Evolutionary conservation across 2,113 vertebrate genomes (phyloP).

Genomic region (Seriola quinqueradiata): DNA sequence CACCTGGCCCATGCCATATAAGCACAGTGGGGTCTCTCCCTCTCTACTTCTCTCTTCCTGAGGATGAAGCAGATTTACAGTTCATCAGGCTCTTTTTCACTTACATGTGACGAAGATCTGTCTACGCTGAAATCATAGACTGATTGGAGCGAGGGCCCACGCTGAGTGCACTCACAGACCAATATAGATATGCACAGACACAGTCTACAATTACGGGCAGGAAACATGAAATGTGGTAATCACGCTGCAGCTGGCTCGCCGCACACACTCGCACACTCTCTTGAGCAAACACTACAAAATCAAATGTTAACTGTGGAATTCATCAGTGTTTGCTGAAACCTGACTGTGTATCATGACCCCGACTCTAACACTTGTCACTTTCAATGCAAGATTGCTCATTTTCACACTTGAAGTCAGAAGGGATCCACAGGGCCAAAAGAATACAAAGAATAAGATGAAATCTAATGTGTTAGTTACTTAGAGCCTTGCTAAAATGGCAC

Average conservation of each 20-base stretch:
- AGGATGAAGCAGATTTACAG: slow-evolving; percentile 54
- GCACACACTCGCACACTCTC: slow-evolving; percentile 26
- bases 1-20: slow-evolving; percentile 72
- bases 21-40: slow-evolving; percentile 68
- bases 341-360: slow-evolving; percentile 21
- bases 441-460: neutral
- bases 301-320: slow-evolving; percentile 34
- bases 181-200: slow-evolving; percentile 69
- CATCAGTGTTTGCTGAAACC: neutral
- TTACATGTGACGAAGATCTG: slow-evolving; percentile 63
- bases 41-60: slow-evolving; percentile 53
- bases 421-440: neutral
- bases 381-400: neutral
- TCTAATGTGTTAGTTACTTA: neutral
- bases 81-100: slow-evolving; percentile 75
- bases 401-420: neutral
- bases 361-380: neutral
- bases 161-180: slow-evolving; percentile 66
- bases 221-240: slow-evolving; percentile 74
- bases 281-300: slow-evolving; percentile 45
- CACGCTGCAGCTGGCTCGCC: slow-evolving; percentile 66
- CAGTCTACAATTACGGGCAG: slow-evolving; percentile 68
- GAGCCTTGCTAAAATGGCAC: slow-evolving; percentile 16
- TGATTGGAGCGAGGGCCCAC: slow-evolving; percentile 71
- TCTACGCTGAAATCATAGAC: slow-evolving; percentile 57